Conservation (phyloP, 2,113 vertebrate genomes). For the Patagioenas fasciata region DNA sequence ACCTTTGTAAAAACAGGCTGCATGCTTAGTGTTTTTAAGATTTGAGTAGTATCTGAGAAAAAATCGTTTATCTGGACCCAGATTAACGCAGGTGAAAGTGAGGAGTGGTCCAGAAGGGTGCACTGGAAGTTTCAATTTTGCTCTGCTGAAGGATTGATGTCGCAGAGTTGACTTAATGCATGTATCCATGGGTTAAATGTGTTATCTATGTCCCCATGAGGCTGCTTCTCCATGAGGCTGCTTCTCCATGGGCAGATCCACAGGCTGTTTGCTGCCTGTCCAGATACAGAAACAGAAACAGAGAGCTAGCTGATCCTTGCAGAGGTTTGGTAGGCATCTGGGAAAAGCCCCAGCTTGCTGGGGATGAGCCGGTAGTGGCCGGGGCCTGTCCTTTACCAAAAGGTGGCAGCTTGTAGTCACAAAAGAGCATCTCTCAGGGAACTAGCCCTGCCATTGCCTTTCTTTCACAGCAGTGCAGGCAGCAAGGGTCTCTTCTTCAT, state of each 20-base stretch:
- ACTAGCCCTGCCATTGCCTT: background rate
- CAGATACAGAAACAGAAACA: background rate
- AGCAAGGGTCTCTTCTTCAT: background rate
- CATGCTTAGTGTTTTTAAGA: background rate
- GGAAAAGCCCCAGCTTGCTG: accelerated
- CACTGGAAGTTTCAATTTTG: background rate
- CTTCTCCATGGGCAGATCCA: background rate
- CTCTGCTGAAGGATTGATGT: background rate
- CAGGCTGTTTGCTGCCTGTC: background rate
- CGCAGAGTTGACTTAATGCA: background rate
- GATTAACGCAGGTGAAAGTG: background rate
- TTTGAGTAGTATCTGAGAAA: background rate
- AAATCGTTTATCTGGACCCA: background rate
- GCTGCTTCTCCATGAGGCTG: background rate
- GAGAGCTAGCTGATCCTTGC: background rate
- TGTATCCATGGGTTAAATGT: background rate
- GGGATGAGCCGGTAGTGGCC: accelerated
- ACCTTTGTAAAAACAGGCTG: background rate
- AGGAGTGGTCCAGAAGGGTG: background rate
- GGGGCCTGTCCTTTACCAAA: background rate
- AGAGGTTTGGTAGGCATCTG: background rate
- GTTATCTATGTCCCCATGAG: background rate
- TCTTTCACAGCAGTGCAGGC: background rate
- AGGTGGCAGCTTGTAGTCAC: conserved; percentile 31
- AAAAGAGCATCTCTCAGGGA: background rate